Percentiles rank a stretch among this genome's conserved stretches.
phyloP scores from a whole-genome alignment of 2,888 invertebrate species.

The Pterobdella sp. region DNA sequence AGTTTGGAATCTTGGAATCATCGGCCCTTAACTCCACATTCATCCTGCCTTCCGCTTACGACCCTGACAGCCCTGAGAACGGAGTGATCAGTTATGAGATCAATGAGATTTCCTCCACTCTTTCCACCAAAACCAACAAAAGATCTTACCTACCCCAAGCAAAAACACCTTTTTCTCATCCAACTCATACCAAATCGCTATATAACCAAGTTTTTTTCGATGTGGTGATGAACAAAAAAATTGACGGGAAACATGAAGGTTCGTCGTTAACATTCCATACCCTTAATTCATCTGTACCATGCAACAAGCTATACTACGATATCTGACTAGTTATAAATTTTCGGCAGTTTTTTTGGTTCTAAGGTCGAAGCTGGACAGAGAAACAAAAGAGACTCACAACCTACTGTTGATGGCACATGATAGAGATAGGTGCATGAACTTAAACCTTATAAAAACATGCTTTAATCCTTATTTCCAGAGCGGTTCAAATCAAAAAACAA shows the following conservation, averaged over 20 bases:
- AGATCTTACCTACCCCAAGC: background rate
- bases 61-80: conserved; percentile 35
- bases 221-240: conserved; percentile 5
- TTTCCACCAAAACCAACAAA: too few species aligned
- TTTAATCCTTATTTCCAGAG: too few species aligned
- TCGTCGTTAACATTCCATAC: background rate
- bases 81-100: conserved; percentile 34
- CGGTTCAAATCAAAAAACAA: too few species aligned
- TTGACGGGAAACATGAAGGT: background rate
- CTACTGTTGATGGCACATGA: conserved; percentile 35
- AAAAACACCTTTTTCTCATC: background rate
- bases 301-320: too few species aligned
- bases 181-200: background rate
- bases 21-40: conserved; percentile 34
- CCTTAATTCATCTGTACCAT: background rate
- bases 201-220: background rate
- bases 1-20: conserved; percentile 35
- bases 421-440: conserved; percentile 30
- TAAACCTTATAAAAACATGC: too few species aligned
- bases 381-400: conserved; percentile 32
- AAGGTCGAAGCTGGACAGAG: conserved; percentile 35
- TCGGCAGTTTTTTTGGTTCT: conserved; percentile 34
- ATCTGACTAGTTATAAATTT: too few species aligned
- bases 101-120: conserved; percentile 11
- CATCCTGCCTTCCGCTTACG: conserved; percentile 35